Conservation (phyloP, 2,113 vertebrate genomes). For the Felis chaus region DNA sequence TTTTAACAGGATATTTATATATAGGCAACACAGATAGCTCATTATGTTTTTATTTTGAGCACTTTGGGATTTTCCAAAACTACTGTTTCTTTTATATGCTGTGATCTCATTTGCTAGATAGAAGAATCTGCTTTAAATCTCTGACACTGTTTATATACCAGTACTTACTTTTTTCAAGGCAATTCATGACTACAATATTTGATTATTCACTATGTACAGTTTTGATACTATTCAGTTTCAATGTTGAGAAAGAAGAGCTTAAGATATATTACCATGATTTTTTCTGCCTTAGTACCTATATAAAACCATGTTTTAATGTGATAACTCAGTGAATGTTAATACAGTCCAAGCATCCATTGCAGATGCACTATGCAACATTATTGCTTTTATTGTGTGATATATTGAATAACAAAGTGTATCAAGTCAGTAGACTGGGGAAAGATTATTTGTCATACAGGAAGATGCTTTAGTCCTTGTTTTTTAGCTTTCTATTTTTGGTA, state of each 20-base stretch:
- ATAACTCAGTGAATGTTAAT: conserved; percentile 47
- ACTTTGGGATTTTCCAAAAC: background rate
- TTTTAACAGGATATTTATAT: background rate
- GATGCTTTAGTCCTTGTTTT: background rate
- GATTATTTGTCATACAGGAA: background rate
- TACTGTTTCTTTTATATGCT: background rate
- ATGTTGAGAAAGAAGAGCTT: background rate
- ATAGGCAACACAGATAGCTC: background rate
- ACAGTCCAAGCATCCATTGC: background rate
- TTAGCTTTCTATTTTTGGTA: conserved; percentile 1
- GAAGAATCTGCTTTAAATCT: conserved; percentile 42
- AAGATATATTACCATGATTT: background rate
- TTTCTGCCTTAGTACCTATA: background rate
- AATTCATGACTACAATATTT: background rate
- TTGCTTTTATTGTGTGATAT: background rate
- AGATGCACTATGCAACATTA: background rate
- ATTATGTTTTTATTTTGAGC: conserved; percentile 7
- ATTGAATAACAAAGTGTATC: background rate
- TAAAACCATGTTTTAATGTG: background rate
- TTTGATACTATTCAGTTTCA: background rate
- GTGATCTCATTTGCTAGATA: background rate
- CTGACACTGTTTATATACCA: background rate
- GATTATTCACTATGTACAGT: background rate
- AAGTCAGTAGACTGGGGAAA: background rate
- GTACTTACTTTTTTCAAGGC: background rate